Evolutionary conservation across 2,888 invertebrate genomes (phyloP), one percentile per base, ranked within the genome.

Genomic region (Tipula confusa): DNA sequence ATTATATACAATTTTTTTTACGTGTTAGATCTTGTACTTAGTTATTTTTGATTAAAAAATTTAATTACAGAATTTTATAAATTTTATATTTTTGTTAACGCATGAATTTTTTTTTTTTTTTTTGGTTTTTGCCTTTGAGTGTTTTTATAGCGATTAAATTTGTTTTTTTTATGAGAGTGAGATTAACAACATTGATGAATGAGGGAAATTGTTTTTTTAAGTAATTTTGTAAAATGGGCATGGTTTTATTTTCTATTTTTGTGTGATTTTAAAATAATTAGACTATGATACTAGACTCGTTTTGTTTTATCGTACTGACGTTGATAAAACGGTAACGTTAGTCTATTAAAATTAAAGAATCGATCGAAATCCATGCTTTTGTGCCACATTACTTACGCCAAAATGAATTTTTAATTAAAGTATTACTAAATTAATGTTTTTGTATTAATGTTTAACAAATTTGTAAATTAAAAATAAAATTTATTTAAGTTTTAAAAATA

Each of bases 401-500:
- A 24, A n/a, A 79, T 1, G 24, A 28, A 64, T 29, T 11, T 28
- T 28, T 79, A n/a, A n/a, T n/a, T n/a, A 28, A 79, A 79, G 29
- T 79, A 28, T 79, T 29, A 79, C 2, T 28, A 28, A n/a, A 79
- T 28, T 79, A 79, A 1, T 79, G 9, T 7, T n/a, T n/a, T 43
- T 43, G 43, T 79, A 79, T 11, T n/a, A n/a, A n/a, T n/a, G n/a
- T n/a, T n/a, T 28, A 28, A 24, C 79, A 13, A 79, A 79, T 79
- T n/a, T 79, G 13, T 79, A 79, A 79, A 79, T 79, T 6, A 24
- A n/a, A n/a, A 79, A 79, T 29, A 4, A 79, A 29, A 80, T 29
- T 29, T 80, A 29, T 29, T 29, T 29, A 80, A n/a, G 80, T 80
- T 29, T 13, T 80, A 80, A 80, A n/a, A n/a, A 80, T 80, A 80